phyloP scores from a whole-genome alignment of 2,113 vertebrate genomes.

The Puffinus mauretanicus region DNA sequence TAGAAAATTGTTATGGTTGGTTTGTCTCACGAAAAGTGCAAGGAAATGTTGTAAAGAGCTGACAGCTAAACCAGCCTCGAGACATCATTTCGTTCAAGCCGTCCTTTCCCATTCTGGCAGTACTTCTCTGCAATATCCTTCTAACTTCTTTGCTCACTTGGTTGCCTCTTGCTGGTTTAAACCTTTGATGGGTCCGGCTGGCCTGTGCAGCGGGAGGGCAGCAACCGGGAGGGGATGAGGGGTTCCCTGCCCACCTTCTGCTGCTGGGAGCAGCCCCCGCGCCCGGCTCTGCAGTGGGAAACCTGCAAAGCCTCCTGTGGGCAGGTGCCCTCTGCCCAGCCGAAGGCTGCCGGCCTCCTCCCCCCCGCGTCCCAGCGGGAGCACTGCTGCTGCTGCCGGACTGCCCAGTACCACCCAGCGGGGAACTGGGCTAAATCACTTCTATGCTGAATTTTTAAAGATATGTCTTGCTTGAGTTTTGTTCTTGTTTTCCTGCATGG shows the following conservation, averaged over 20 bases:
- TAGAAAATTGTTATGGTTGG: too few species aligned
- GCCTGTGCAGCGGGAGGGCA: background rate
- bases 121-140: background rate
- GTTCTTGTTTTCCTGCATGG: background rate
- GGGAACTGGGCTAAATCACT: background rate
- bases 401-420: background rate
- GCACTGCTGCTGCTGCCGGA: background rate
- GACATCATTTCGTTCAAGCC: background rate
- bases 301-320: background rate
- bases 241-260: background rate
- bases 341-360: background rate
- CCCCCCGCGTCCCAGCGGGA: rapidly evolving
- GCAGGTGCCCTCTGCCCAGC: background rate
- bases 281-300: background rate
- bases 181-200: background rate
- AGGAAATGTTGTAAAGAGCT: background rate
- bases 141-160: background rate
- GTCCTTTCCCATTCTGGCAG: background rate
- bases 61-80: too few species aligned
- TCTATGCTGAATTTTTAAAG: background rate
- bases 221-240: background rate
- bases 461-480: background rate
- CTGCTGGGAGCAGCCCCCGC: background rate
- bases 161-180: background rate
- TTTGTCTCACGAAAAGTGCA: background rate